phyloP scores from a whole-genome alignment of 2,797 vertebrate species.

The Betta splendens region DNA sequence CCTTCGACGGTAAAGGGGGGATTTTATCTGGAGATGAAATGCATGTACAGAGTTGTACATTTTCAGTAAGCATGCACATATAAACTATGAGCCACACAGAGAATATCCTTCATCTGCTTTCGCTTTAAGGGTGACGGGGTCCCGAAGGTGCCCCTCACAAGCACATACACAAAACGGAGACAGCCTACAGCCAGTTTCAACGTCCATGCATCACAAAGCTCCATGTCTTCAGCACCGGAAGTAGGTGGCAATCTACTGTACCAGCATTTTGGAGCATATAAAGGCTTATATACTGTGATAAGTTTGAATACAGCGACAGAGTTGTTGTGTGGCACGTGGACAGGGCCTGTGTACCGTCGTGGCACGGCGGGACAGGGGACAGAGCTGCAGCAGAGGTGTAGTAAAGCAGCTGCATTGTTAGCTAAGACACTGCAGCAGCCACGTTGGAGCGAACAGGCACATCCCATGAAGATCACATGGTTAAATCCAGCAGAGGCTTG shows the following conservation, averaged over 20 bases:
- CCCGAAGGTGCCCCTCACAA: conserved; percentile 32
- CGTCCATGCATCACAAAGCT: conserved; percentile 41
- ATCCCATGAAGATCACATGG: conserved; percentile 42
- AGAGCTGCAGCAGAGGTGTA: conserved; percentile 32
- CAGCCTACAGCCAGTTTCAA: conserved; percentile 34
- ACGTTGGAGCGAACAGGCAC: conserved; percentile 56
- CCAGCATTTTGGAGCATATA: conserved; percentile 67
- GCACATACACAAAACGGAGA: conserved; percentile 38
- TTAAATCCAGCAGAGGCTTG: conserved; percentile 57
- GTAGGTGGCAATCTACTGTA: conserved; percentile 38
- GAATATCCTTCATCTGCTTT: conserved; percentile 31
- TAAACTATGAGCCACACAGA: conserved; percentile 64
- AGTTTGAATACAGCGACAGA: conserved; percentile 37
- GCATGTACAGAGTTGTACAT: conserved; percentile 68
- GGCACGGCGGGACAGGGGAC: conserved; percentile 26
- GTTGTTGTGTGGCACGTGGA: conserved; percentile 45
- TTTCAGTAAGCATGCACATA: conserved; percentile 80
- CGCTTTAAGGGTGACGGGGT: conserved; percentile 18
- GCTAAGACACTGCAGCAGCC: conserved; percentile 68
- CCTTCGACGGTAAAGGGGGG: conserved; percentile 46
- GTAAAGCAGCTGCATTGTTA: conserved; percentile 55
- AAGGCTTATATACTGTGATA: conserved; percentile 38
- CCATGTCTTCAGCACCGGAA: conserved; percentile 35
- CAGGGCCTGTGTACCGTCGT: conserved; percentile 12
- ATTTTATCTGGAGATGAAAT: conserved; percentile 55